Evolutionary conservation across 2,888 invertebrate species (phyloP).

Genomic region (Oscheius myriophilus): DNA sequence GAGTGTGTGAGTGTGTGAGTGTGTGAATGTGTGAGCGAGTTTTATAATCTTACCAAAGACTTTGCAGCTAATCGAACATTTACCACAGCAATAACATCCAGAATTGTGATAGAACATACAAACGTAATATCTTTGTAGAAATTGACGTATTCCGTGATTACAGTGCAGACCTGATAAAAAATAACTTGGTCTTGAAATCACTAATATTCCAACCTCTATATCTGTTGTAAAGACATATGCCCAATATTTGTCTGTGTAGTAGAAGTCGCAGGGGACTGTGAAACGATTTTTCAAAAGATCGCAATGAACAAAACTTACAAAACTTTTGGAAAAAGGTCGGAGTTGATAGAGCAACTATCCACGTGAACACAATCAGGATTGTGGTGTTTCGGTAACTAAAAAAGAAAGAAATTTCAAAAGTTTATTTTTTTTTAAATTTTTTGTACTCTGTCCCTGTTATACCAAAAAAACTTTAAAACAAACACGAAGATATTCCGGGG

Average conservation of each 20-base stretch:
- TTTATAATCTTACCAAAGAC: not conserved
- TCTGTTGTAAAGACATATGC: not conserved
- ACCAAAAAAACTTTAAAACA: too few relatives aligned
- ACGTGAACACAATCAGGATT: not conserved
- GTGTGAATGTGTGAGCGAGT: too few relatives aligned
- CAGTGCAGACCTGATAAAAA: conserved; percentile 20
- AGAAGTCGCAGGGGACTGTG: conserved; percentile 12
- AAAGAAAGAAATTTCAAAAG: too few relatives aligned
- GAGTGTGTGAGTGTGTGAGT: too few relatives aligned
- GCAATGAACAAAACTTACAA: not conserved
- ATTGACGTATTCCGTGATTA: conserved; percentile 25
- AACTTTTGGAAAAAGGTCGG: not conserved
- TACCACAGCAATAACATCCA: conserved; percentile 28
- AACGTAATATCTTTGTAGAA: conserved; percentile 29
- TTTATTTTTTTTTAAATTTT: too few relatives aligned
- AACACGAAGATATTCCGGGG: too few relatives aligned
- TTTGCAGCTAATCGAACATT: conserved; percentile 18
- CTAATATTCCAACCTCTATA: not conserved
- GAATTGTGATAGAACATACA: conserved; percentile 8
- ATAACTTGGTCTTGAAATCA: conserved; percentile 8
- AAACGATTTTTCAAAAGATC: not conserved
- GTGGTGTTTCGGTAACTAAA: not conserved
- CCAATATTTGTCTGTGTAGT: conserved; percentile 2
- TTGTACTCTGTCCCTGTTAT: too few relatives aligned
- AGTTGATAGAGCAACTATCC: not conserved